Conservation (phyloP, 2,113 vertebrate species). For the Urocolius indicus region DNA sequence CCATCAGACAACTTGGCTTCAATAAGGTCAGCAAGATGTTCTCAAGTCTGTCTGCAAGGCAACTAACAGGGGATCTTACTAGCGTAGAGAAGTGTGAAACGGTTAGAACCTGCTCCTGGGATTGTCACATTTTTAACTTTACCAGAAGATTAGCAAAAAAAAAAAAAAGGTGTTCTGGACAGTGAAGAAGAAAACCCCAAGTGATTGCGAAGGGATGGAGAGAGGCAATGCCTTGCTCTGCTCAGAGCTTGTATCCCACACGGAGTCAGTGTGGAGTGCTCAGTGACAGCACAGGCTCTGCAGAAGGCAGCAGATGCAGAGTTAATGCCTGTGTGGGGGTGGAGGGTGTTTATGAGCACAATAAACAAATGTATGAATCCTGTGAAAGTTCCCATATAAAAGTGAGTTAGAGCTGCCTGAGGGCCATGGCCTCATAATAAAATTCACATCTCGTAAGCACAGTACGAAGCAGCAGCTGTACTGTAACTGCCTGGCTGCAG, state of each 20-base stretch:
- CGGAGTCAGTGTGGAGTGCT: not conserved
- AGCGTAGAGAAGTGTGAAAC: not conserved
- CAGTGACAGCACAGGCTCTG: not conserved
- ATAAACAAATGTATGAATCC: slow-evolving; percentile 68
- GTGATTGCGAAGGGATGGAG: not conserved
- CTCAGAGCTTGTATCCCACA: not conserved
- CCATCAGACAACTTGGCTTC: not conserved
- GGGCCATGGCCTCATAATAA: slow-evolving; percentile 2
- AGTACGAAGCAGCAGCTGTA: slow-evolving; percentile 31
- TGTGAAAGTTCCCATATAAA: slow-evolving; percentile 62
- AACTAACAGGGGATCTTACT: not conserved
- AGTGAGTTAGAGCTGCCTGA: slow-evolving; percentile 46
- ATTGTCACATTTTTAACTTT: not conserved
- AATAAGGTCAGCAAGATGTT: not conserved
- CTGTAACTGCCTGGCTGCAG: slow-evolving; percentile 1
- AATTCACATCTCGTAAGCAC: slow-evolving; percentile 21
- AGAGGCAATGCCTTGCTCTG: not conserved
- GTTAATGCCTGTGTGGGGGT: slow-evolving; percentile 22
- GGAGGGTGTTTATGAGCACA: slow-evolving; percentile 63
- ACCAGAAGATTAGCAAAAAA: not conserved
- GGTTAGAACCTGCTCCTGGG: not conserved
- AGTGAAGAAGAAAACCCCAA: not conserved
- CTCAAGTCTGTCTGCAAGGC: not conserved
- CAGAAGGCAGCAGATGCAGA: slow-evolving; percentile 47
- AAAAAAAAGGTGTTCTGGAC: not conserved